phyloP scores from a whole-genome alignment of 2,113 vertebrate species.

The Todiramphus chloris region DNA sequence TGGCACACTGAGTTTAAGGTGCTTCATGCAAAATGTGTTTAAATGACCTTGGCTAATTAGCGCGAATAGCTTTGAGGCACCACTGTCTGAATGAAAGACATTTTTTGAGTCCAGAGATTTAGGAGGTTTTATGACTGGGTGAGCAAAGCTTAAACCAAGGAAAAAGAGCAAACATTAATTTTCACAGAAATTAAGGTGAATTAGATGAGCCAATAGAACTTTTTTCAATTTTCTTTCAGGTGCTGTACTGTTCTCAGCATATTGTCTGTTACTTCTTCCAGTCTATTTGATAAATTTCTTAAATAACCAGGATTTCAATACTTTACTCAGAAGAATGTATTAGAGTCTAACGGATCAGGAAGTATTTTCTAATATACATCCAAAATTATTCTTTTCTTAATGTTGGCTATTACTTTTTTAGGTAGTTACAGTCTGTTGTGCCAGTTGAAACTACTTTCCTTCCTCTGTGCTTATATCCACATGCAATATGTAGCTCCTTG shows the following conservation, averaged over 20 bases:
- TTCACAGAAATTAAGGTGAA: conserved; percentile 43
- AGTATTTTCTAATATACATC: neutral
- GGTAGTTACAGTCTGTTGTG: neutral
- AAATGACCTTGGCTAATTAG: conserved; percentile 79
- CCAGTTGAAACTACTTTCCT: neutral
- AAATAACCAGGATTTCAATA: neutral
- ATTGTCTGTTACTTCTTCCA: neutral
- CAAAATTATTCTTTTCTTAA: neutral
- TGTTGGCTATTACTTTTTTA: neutral
- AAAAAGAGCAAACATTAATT: conserved; percentile 56
- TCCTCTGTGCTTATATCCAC: neutral
- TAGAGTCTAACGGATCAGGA: conserved; percentile 17
- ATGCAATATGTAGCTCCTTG: neutral
- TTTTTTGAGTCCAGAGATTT: conserved; percentile 65
- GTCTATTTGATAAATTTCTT: conserved; percentile 15
- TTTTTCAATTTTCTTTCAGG: neutral
- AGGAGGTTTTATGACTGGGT: conserved; percentile 47
- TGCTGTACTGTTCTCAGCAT: neutral
- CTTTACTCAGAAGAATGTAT: neutral
- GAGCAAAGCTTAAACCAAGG: conserved; percentile 47
- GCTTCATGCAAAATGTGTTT: conserved; percentile 81
- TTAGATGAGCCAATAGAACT: conserved; percentile 4
- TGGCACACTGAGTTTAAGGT: conserved; percentile 71
- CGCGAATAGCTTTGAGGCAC: conserved; percentile 66
- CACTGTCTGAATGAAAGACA: conserved; percentile 42